These are phyloP conservation scores for Tetragonula carbonaria DNA, from an alignment of 2,888 invertebrate species.

Conservation along the genomic window DNA sequence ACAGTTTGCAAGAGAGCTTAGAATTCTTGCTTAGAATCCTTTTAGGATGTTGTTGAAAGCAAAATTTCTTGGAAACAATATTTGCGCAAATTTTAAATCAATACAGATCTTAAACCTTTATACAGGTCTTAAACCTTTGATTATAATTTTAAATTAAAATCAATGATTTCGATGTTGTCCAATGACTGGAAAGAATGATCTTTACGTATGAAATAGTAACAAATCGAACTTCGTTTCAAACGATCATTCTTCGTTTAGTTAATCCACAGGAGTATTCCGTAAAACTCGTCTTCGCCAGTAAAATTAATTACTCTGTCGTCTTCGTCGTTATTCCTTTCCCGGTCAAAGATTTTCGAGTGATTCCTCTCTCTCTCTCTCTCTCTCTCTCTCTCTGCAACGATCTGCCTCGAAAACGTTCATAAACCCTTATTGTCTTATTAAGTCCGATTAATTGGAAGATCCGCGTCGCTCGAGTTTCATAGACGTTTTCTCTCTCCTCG, in stretches of 20 bases:
- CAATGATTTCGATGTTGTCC: no score
- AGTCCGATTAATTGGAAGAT: conserved; percentile 49
- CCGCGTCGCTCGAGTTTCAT: conserved; percentile 1
- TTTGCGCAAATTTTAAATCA: no score
- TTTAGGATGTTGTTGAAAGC: no score
- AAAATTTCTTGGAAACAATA: no score
- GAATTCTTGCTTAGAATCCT: no score
- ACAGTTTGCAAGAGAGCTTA: no score
- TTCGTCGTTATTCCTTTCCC: conserved; percentile 25
- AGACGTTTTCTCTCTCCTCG: no score
- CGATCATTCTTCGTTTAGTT: conserved; percentile 62
- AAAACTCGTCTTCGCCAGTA: conserved; percentile 64
- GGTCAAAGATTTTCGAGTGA: conserved; percentile 45
- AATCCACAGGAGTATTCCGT: conserved; percentile 52
- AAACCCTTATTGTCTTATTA: conserved; percentile 55
- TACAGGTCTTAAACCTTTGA: no score
- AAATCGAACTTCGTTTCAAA: conserved; percentile 52
- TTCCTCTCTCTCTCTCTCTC: not conserved
- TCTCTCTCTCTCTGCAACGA: conserved; percentile 13
- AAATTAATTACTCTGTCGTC: conserved; percentile 67
- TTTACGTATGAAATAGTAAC: no score
- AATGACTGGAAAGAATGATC: no score
- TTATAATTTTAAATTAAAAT: no score
- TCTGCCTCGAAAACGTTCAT: conserved; percentile 29
- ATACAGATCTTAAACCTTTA: no score